Evolutionary conservation across 2,888 invertebrate genomes (phyloP).

Genomic region (Platycheirus rosarum): DNA sequence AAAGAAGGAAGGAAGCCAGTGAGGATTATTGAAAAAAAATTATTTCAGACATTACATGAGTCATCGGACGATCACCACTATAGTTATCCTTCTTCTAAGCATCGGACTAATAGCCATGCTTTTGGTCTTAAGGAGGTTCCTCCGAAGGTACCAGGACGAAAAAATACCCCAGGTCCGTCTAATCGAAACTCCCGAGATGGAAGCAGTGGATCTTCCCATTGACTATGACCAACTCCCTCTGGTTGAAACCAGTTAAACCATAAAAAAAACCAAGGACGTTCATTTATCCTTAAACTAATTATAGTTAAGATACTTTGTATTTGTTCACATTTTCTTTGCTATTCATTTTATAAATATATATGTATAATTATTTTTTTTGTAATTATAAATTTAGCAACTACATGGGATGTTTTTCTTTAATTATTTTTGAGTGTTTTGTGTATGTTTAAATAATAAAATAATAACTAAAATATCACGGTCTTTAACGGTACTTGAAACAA

Average conservation of each 20-base stretch:
- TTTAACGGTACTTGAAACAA: slow-evolving; percentile 45
- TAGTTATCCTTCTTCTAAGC: slow-evolving; percentile 76
- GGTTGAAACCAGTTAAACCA: slow-evolving; percentile 45
- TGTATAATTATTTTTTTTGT: slow-evolving; percentile 40
- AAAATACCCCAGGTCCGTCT: slow-evolving; percentile 78
- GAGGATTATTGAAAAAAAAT: background rate
- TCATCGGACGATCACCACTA: slow-evolving; percentile 75
- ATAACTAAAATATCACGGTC: slow-evolving; percentile 66
- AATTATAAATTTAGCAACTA: slow-evolving; percentile 63
- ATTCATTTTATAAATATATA: slow-evolving; percentile 64
- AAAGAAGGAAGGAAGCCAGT: too few relatives aligned
- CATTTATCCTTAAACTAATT: slow-evolving; percentile 45
- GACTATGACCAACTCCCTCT: slow-evolving; percentile 58
- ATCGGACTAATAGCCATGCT: slow-evolving; percentile 76
- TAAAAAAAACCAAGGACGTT: background rate
- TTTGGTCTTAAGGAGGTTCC: slow-evolving; percentile 76
- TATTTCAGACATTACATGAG: slow-evolving; percentile 71
- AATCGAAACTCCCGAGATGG: slow-evolving; percentile 78
- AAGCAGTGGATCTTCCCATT: slow-evolving; percentile 42
- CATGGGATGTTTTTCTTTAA: slow-evolving; percentile 48
- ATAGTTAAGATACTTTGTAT: slow-evolving; percentile 52
- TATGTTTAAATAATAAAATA: slow-evolving; percentile 21
- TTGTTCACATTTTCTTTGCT: slow-evolving; percentile 51
- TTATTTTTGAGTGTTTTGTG: slow-evolving; percentile 9
- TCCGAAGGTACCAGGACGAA: slow-evolving; percentile 75